Conservation (phyloP, 2,797 vertebrate genomes). For the Gymnodraco acuticeps region DNA sequence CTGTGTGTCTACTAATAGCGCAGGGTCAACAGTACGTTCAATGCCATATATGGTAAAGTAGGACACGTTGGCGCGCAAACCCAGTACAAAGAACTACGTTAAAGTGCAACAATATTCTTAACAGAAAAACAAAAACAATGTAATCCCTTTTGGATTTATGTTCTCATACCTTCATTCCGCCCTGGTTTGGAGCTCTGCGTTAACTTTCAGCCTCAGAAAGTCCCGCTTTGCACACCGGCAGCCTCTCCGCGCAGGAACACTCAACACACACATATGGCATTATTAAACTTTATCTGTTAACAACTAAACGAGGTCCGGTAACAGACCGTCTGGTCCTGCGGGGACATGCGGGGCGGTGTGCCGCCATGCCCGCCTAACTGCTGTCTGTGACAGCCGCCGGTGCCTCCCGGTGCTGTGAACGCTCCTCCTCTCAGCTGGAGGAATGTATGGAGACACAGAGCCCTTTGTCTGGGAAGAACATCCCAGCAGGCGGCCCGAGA, state of each 20-base stretch:
- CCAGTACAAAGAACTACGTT: not conserved
- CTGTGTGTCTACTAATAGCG: slow-evolving; percentile 20
- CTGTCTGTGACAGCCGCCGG: not conserved
- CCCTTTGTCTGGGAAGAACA: not conserved
- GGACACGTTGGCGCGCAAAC: not conserved
- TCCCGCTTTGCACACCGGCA: slow-evolving; percentile 13
- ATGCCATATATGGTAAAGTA: not conserved
- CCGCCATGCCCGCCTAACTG: slow-evolving; percentile 22
- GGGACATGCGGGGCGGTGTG: not conserved
- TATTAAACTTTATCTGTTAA: not conserved
- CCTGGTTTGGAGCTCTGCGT: not conserved
- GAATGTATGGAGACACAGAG: slow-evolving; percentile 22
- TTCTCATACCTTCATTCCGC: slow-evolving; percentile 16
- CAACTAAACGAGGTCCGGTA: not conserved
- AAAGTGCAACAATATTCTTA: not conserved
- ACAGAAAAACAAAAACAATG: not conserved
- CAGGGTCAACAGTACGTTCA: not conserved
- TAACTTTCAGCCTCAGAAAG: slow-evolving; percentile 24
- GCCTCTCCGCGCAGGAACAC: not conserved
- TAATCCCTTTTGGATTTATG: fast-evolving
- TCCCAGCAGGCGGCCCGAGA: slow-evolving; percentile 12
- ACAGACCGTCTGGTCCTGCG: not conserved
- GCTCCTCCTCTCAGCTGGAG: slow-evolving; percentile 37
- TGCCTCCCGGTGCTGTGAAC: not conserved
- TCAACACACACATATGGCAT: fast-evolving